Evolutionary conservation across 1,140 invertebrate species (phyloP).

Genomic region (Ips typographus): DNA sequence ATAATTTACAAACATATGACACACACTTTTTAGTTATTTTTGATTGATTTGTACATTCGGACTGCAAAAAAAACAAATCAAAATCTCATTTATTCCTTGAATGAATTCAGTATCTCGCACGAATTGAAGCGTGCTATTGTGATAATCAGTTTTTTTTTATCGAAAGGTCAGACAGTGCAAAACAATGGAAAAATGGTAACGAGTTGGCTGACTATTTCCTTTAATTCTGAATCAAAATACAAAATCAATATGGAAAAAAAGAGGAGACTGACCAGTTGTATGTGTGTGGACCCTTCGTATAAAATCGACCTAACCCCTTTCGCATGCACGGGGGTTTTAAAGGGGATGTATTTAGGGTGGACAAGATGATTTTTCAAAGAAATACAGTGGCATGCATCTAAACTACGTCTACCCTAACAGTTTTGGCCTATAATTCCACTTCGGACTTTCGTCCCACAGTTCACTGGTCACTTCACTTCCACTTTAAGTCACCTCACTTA

Average conservation of each 20-base stretch:
- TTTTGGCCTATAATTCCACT: neutral
- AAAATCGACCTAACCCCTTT: too few species aligned
- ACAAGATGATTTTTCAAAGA: too few species aligned
- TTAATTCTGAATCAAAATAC: too few species aligned
- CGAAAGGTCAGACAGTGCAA: constrained; percentile 22
- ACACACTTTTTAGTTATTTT: neutral
- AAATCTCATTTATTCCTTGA: neutral
- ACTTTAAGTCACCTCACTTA: too few species aligned
- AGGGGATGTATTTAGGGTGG: too few species aligned
- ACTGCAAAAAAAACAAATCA: neutral
- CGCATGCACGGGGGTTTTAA: too few species aligned
- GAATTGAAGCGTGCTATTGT: constrained; percentile 19
- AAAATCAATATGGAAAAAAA: too few species aligned
- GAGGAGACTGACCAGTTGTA: too few species aligned
- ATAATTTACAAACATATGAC: constrained; percentile 1
- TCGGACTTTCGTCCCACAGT: neutral
- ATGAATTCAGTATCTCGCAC: neutral
- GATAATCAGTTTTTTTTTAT: constrained; percentile 29
- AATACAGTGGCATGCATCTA: too few species aligned
- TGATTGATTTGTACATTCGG: neutral
- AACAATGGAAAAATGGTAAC: constrained; percentile 27
- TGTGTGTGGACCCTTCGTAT: too few species aligned
- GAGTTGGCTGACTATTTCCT: neutral
- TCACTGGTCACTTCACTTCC: constrained; percentile 1
- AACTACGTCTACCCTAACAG: neutral